Percentiles rank a stretch among this genome's conserved stretches.
phyloP scores from a whole-genome alignment of 2,888 invertebrate species.

The Bedellia somnulentella region DNA sequence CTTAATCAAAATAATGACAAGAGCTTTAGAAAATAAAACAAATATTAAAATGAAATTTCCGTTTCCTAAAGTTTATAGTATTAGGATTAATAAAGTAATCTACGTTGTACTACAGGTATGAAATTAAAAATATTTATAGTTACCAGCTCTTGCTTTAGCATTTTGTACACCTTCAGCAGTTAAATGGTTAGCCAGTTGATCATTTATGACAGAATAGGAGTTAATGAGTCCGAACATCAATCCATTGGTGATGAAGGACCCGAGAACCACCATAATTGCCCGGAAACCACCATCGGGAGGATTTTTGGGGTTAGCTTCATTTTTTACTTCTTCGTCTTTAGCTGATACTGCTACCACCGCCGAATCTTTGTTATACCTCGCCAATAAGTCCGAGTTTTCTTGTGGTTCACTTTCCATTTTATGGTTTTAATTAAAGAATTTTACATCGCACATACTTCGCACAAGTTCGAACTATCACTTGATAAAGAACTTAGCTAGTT shows the following conservation, averaged over 20 bases:
- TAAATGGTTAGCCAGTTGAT: slow-evolving; percentile 67
- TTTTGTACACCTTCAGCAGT: slow-evolving; percentile 66
- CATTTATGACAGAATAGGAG: slow-evolving; percentile 80
- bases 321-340: slow-evolving; percentile 18
- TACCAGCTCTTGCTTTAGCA: slow-evolving; percentile 82
- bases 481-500: too few relatives aligned
- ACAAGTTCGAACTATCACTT: too few relatives aligned
- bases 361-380: slow-evolving; percentile 6
- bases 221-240: slow-evolving; percentile 90
- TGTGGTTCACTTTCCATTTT: slow-evolving; percentile 26
- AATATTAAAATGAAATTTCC: too few relatives aligned
- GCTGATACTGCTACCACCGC: slow-evolving; percentile 14
- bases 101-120: too few relatives aligned
- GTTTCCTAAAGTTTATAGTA: too few relatives aligned
- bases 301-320: slow-evolving; percentile 17
- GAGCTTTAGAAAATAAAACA: not conserved
- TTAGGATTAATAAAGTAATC: too few relatives aligned
- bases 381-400: slow-evolving; percentile 35
- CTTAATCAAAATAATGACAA: not conserved
- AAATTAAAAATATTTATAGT: slow-evolving; percentile 26
- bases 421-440: too few relatives aligned
- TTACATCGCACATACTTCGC: too few relatives aligned
- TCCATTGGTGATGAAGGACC: slow-evolving; percentile 87
- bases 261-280: slow-evolving; percentile 81
- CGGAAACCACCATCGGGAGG: slow-evolving; percentile 77